Base-by-base conservation (phyloP, 1,140 invertebrate species). In the Globodera rostochiensis region DNA sequence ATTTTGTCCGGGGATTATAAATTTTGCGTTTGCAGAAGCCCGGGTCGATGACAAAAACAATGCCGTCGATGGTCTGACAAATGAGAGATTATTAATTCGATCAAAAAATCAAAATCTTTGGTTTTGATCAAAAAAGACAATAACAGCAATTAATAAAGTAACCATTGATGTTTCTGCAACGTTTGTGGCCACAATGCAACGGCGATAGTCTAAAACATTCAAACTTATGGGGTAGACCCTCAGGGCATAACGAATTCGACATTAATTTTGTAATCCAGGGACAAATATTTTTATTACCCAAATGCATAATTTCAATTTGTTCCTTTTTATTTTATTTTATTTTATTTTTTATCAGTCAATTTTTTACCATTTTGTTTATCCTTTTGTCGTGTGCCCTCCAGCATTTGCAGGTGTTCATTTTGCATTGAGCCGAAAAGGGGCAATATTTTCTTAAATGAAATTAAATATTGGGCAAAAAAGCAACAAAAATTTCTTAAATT, bases 41-140 rank as follows among this genome's bases (percentile, higher is more conserved):
- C n/a, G 98, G 97, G 92, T 99, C 98, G 89, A 99, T 98, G 2
- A 99, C 98, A 91, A 98, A 99, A 6, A 99, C 97, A 19, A 99
- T 96, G 80, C 98, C 98, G 89, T 99, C 97, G 87, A 99, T 99
- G 1, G 98, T 99, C 7, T 71, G n/a, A n/a, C n/a, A n/a, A n/a
- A n/a, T n/a, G 69, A n/a, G 36, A 71, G 25, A 15, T 3, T 21
- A 21, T 36, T 36, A 36, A 36, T 36, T 36, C 3, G 36, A 36
- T 36, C 36, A 36, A 36, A 36, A 25, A 25, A 36, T 36, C 36
- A 36, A 36, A 36, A 36, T 36, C 36, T 36, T 2, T 36, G 36
- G 36, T 36, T 36, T 36, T 36, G 36, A 36, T 36, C 36, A 36
- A 36, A 36, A 36, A 36, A 36, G 36, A 36, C 36, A 36, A 36